Base-by-base conservation (phyloP, 2,113 vertebrate genomes). In the Stigmatopora argus region DNA sequence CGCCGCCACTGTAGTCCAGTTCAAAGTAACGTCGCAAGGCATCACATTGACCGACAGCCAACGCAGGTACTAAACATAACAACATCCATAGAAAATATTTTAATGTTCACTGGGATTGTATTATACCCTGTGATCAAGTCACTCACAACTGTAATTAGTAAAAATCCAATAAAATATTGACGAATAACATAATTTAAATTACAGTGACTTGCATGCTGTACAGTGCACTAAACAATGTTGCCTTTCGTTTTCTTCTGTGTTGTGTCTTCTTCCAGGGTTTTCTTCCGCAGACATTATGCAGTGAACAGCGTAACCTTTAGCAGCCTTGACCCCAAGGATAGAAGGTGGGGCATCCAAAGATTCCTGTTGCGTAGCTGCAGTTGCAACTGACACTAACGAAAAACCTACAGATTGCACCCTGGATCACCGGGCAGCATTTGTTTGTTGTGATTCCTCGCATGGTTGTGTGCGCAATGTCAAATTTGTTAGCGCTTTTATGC, bases 11-110 rank as follows among this genome's bases (percentile, higher is more conserved):
- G 64, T 92, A 0, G 93, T 95, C 61, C 94, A 97, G 87, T 97
- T 97, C 78, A 96, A 95, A 78, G 95, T 96, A 82, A 94, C 94
- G 0, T 92, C 92, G 23, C 94, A 94, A 80, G 95, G 95, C 70
- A 96, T 96, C 77, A 96, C 94, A 0, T 88, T 96, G 69, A 96
- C 95, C 0, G 95, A 96, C 90, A 93, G 91, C 83, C 94, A 95
- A 83, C 91, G 94, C 79, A 92, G 93, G 95, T 95, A 75, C 51
- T 46, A 60, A 3, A 55, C 46, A 48, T 23, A 51, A 19, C 31
- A 15, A 44, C 21, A 58, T 60, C 31, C 17, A 31, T 6, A 34
- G 31, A 58, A 17, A 13, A 58, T 56, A 1, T 56, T 26, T 11
- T 23, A 23, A 19, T n/a, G 18, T 26, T 56, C 21, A 8, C 23